A percentile compares a stretch with the other conserved stretches of the same genome.
phyloP scores from a whole-genome alignment of 2,797 vertebrate species.

The Buceros bicornis region DNA sequence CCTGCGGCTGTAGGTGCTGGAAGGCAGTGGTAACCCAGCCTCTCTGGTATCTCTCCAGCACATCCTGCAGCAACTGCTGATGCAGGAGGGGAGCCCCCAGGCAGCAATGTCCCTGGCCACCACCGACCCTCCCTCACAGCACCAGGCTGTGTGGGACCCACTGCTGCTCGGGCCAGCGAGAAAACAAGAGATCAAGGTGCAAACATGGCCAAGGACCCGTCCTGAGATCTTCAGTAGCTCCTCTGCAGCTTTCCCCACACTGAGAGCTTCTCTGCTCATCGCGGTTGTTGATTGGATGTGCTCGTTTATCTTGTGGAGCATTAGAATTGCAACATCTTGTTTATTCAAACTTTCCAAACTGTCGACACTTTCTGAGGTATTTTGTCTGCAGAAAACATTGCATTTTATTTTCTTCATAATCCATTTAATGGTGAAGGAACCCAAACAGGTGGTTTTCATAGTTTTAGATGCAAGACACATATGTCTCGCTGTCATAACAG shows the following conservation, averaged over 20 bases:
- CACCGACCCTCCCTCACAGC: fast-evolving
- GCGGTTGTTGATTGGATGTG: fast-evolving
- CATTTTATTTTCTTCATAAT: constrained; percentile 61
- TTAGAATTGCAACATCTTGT: neutral
- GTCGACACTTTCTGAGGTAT: neutral
- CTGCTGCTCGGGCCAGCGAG: fast-evolving
- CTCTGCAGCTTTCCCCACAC: neutral
- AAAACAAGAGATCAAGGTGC: too few relatives aligned
- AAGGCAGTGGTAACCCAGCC: neutral
- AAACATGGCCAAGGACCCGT: fast-evolving
- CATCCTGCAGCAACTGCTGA: fast-evolving
- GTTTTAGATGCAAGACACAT: constrained; percentile 29
- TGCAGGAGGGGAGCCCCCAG: fast-evolving
- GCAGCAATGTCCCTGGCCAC: neutral
- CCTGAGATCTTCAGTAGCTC: neutral
- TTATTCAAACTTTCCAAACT: neutral
- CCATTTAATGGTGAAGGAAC: constrained; percentile 62
- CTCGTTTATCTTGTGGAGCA: fast-evolving
- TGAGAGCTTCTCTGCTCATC: neutral
- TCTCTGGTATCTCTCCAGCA: neutral
- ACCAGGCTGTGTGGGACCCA: neutral
- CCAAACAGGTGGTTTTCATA: constrained; percentile 66
- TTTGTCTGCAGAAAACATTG: constrained; percentile 39
- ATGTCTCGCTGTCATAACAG: constrained; percentile 52
- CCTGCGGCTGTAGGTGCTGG: fast-evolving